Evolutionary conservation across 1,140 invertebrate species (phyloP), one percentile per base, ranked within the genome.

Genomic region (Acyrthosiphon pisum): DNA sequence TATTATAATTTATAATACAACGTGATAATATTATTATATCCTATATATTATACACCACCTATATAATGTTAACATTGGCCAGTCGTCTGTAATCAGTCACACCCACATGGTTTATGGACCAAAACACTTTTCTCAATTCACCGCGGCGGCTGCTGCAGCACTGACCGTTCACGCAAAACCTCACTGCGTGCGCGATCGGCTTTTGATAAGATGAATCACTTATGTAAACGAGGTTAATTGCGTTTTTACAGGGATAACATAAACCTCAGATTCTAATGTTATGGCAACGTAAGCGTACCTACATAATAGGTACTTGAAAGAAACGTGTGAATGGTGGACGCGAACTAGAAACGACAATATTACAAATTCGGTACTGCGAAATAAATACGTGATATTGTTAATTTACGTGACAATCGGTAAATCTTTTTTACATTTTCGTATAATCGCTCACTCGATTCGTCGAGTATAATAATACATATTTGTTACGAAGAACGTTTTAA

Each of bases 191-290:
- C n/a, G 48, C 22, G 87, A 53, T 89, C 20, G 87, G 35, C 2
- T 26, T 89, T 48, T 48, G 46, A 89, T 37, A 53, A n/a, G 46
- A 50, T 1, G 18, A 46, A n/a, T 87, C 84, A 87, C 44, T 48
- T 48, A n/a, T 87, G 41, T 20, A 46, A 48, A 87, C 84, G 44
- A 87, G 84, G 84, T 87, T 48, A 87, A 46, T 87, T n/a, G 84
- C 1, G 14, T 46, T 37, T 44, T 41, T 44, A 11, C 9, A n/a
- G n/a, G 60, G 60, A 68, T 68, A n/a, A 76, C 14, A 76, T 35
- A 76, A 76, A n/a, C n/a, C 14, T 18, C 30, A n/a, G 60, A 76
- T 76, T 68, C 14, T n/a, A 4, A 18, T 53, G 6, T 53, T 0
- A 53, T 22, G 22, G 60, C 18, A n/a, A 68, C 30, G 6, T 18